Percentiles rank a stretch among this genome's conserved stretches.
These are phyloP conservation scores for Stratiomys singularior DNA, from an alignment of 2,888 invertebrate species.

Conservation along the genomic window DNA sequence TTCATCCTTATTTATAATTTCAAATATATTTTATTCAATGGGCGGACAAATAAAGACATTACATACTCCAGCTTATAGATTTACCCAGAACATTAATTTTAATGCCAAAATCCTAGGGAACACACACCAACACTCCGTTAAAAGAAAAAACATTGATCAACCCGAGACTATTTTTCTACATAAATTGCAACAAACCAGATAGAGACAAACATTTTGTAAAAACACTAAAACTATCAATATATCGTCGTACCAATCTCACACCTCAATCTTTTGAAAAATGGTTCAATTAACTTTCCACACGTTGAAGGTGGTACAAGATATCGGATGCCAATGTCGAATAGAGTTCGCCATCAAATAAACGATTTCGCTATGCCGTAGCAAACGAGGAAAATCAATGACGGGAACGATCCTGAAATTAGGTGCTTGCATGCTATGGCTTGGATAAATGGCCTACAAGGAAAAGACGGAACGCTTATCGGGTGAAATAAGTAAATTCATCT, in stretches of 20 bases:
- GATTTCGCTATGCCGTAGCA: not conserved
- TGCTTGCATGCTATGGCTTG: slow-evolving; percentile 4
- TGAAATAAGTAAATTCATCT: not conserved
- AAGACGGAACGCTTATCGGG: slow-evolving; percentile 9
- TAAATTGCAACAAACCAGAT: no score
- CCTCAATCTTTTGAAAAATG: slow-evolving; percentile 22
- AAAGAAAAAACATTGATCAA: no score
- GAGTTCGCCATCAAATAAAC: not conserved
- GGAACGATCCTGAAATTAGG: slow-evolving; percentile 20
- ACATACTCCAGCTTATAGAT: no score
- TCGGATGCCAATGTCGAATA: slow-evolving; percentile 17
- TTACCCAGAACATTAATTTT: no score
- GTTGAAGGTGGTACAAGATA: not conserved
- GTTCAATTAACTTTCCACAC: slow-evolving; percentile 30
- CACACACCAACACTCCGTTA: no score
- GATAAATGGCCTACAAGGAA: slow-evolving; percentile 26
- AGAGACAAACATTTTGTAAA: no score
- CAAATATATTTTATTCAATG: no score
- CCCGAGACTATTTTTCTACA: no score
- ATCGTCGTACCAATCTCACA: not conserved
- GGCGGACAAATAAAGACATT: no score
- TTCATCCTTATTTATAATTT: no score
- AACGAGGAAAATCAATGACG: slow-evolving; percentile 18
- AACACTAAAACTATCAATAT: not conserved
- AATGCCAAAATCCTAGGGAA: no score